Evolutionary conservation across 1,140 invertebrate species (phyloP), one percentile per base, ranked within the genome.

Genomic region (Caenorhabditis brenneri): DNA sequence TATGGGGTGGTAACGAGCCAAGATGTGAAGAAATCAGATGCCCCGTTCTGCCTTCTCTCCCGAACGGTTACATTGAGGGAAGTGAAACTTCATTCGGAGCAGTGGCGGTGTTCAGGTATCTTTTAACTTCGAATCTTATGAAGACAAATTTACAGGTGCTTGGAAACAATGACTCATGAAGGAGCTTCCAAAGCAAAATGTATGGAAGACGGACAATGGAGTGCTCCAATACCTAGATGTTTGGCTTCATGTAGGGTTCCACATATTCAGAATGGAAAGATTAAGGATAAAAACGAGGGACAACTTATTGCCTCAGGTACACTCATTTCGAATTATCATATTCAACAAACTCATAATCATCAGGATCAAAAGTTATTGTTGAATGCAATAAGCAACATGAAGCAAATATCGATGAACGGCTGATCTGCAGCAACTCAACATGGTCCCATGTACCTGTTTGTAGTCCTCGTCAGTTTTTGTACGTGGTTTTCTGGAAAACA

Each of bases 11-110:
- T 39, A 92, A 93, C 16, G 93, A 95, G 86, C 95, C 96, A 0
- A 92, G 93, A 39, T 98, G 97, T 91, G 95, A 96, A 94, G 97
- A 97, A 92, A 97, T 98, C 88, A 95, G 97, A 92, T 99, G 97
- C 91, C 95, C 95, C 1, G 94, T 94, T 87, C 95, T 96, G 0
- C 95, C 95, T 5, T 93, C 94, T 27, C 92, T 98, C 0, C 95
- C 95, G 93, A 98, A 98, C 90, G 97, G 97, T 9, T 98, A 96
- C 94, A 93, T 98, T 81, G 96, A 98, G 91, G 96, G 96, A 88
- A 93, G 94, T 16, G 95, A 95, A 27, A 97, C 96, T 7, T 95
- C 94, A 0, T 93, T 97, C 29, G 96, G 96, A 0, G 94, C 95
- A 0, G 96, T 95, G 49, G 94, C 97, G 81, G 96, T 97, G 88